Base-by-base conservation (phyloP, 2,888 invertebrate genomes). In the Oeneis ivallda region DNA sequence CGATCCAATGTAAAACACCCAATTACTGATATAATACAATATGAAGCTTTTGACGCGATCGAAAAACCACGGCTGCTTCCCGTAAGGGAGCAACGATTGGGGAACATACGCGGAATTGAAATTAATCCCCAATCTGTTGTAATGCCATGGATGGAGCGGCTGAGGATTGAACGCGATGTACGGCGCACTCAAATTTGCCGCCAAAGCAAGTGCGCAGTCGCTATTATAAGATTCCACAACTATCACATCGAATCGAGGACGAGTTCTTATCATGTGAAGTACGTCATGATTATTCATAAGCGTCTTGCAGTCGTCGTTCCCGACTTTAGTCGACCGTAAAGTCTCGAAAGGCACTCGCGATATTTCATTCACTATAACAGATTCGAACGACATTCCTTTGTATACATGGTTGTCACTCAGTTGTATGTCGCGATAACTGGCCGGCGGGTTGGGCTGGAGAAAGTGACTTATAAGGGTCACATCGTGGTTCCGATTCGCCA, bases 141-240 rank as follows among this genome's bases (percentile, higher is more conserved):
- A 87, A 54, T 91, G 85, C 93, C 94, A 94, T 0, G 93, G 89
- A 78, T 93, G 92, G 54, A 93, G 73, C 45, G 91, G 87, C 68
- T 93, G 92, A 0, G 93, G 92, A 61, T 92, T 93, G 58, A 95
- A 79, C 0, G 92, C 89, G 34, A 95, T 92, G 68, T 93, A 93
- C 0, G 95, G 95, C 0, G 93, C 94, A 73, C 93, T 91, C 49
- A 95, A 93, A 80, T 94, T 93, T 74, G 95, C 92, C 7, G 94
- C 94, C 69, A 96, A 86, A 34, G 94, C 95, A 74, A 95, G 82
- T 75, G 94, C 94, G 75, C 96, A 96, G 78, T 96, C 95, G 43
- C 94, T 93, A 76, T 95, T 95, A 82, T 95, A 96, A 62, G 93
- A 93, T 80, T 96, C 96, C 70, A 94, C 92, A 32, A 97, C 76